A percentile compares a stretch with the other conserved stretches of the same genome.
Conservation (phyloP, 2,888 invertebrate species). For the Ennomos quercinarius region DNA sequence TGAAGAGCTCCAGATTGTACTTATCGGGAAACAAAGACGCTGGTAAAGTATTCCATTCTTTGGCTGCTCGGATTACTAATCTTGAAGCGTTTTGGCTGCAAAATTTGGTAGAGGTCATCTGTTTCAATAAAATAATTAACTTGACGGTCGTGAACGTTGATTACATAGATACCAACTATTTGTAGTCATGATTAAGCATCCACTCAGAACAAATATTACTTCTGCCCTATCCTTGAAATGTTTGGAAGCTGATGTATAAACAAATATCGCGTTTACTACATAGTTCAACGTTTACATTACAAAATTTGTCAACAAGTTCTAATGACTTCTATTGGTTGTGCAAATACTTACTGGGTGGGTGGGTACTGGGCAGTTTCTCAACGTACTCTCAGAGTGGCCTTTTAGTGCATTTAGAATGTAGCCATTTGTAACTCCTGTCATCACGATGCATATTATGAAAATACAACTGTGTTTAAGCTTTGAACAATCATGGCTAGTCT, state of each 20-base stretch:
- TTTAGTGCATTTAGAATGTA: slow-evolving; percentile 23
- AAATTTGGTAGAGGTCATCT: too few relatives aligned
- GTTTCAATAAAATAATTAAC: too few relatives aligned
- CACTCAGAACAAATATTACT: slow-evolving; percentile 4
- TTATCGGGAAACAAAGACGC: too few relatives aligned
- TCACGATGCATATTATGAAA: background rate
- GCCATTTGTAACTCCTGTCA: slow-evolving; percentile 9
- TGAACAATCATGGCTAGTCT: too few relatives aligned
- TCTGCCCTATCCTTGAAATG: slow-evolving; percentile 31
- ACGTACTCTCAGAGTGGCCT: slow-evolving; percentile 26
- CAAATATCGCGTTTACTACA: slow-evolving; percentile 24
- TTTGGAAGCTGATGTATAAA: slow-evolving; percentile 32
- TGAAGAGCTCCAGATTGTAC: too few relatives aligned
- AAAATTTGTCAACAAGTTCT: slow-evolving; percentile 26
- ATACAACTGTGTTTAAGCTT: too few relatives aligned
- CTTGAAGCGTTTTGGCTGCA: too few relatives aligned
- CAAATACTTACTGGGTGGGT: slow-evolving; percentile 36
- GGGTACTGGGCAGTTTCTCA: slow-evolving; percentile 37
- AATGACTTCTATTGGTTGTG: slow-evolving; percentile 33
- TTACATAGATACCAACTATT: background rate
- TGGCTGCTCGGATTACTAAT: too few relatives aligned
- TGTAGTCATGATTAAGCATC: background rate
- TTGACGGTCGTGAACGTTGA: too few relatives aligned
- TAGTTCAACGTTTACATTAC: slow-evolving; percentile 29
- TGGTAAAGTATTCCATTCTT: too few relatives aligned